Evolutionary conservation across 2,888 invertebrate species (phyloP).

Genomic region (Scaptomyza polygonia): DNA sequence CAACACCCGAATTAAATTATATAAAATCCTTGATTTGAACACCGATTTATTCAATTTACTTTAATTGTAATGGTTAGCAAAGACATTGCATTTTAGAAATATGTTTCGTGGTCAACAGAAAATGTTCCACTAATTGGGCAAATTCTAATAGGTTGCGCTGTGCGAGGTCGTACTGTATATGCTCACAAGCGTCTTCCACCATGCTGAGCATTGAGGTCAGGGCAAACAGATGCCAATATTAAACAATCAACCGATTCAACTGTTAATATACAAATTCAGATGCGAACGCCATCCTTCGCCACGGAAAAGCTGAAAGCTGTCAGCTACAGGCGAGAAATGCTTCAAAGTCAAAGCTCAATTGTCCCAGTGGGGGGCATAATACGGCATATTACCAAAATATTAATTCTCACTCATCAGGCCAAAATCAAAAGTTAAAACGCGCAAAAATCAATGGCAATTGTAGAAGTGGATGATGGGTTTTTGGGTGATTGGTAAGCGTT

Average conservation of each 20-base stretch:
- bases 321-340: constrained; percentile 54
- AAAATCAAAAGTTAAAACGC: constrained; percentile 35
- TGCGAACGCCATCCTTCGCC: too few species aligned
- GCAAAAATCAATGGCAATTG: constrained; percentile 41
- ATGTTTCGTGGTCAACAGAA: too few species aligned
- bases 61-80: too few species aligned
- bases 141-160: too few species aligned
- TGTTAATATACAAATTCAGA: constrained; percentile 8
- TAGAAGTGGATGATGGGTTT: background rate
- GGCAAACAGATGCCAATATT: constrained; percentile 29
- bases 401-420: constrained; percentile 47
- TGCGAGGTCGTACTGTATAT: too few species aligned
- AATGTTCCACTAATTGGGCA: too few species aligned
- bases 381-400: constrained; percentile 33
- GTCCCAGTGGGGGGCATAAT: constrained; percentile 6
- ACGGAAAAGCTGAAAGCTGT: constrained; percentile 31
- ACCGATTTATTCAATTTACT: too few species aligned
- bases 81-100: too few species aligned
- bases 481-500: background rate
- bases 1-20: too few species aligned
- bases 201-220: constrained; percentile 46
- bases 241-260: constrained; percentile 32
- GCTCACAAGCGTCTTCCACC: constrained; percentile 42
- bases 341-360: constrained; percentile 51
- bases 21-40: too few species aligned